phyloP scores from a whole-genome alignment of 2,888 invertebrate species.

The Orthosia incerta region DNA sequence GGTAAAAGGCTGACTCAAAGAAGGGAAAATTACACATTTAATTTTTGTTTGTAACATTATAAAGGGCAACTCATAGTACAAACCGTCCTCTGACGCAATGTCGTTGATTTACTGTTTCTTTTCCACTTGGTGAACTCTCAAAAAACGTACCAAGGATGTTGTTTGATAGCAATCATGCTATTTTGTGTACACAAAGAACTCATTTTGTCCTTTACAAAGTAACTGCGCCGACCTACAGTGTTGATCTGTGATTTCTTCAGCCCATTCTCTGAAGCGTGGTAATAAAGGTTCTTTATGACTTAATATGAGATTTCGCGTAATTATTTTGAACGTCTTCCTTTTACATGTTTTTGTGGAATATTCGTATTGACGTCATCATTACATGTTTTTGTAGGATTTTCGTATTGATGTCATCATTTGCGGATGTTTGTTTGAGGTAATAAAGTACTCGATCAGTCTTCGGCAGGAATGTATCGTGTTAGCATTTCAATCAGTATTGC shows the following conservation, averaged over 20 bases:
- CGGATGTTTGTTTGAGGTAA: neutral
- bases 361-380: neutral
- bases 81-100: neutral
- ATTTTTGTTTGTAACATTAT: slow-evolving; percentile 37
- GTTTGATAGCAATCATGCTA: slow-evolving; percentile 69
- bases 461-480: neutral
- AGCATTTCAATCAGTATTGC: neutral
- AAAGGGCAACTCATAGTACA: slow-evolving; percentile 6
- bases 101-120: slow-evolving; percentile 62
- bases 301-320: slow-evolving; percentile 39
- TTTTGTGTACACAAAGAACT: slow-evolving; percentile 69
- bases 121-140: slow-evolving; percentile 53
- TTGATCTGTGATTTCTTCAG: slow-evolving; percentile 59
- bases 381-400: neutral
- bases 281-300: slow-evolving; percentile 43
- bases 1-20: slow-evolving; percentile 43
- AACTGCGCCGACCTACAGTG: slow-evolving; percentile 52
- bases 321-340: slow-evolving; percentile 31
- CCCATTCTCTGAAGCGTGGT: slow-evolving; percentile 47
- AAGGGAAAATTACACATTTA: slow-evolving; percentile 45
- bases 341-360: neutral
- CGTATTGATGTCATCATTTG: neutral
- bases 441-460: neutral
- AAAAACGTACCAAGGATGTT: slow-evolving; percentile 65
- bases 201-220: slow-evolving; percentile 66